Conservation (phyloP, 2,113 vertebrate species). For the Carassius carassius region DNA sequence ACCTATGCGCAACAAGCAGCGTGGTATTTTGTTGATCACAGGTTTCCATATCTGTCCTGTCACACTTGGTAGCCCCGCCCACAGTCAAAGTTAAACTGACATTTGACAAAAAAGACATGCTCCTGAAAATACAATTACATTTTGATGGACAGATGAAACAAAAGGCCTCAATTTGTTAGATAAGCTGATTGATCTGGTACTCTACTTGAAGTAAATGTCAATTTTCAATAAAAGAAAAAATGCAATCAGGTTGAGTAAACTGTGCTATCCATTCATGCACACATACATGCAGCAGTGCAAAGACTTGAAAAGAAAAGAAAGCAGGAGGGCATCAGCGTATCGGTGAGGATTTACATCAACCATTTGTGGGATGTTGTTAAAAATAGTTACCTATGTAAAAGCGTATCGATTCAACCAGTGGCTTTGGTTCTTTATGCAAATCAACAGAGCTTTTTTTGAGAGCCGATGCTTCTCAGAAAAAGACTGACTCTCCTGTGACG, state of each 20-base stretch:
- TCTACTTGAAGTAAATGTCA: background rate
- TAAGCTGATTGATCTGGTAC: background rate
- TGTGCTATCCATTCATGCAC: background rate
- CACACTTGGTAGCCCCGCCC: background rate
- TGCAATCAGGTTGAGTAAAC: background rate
- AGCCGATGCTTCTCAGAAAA: slow-evolving; percentile 12
- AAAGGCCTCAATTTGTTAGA: background rate
- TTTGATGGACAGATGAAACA: background rate
- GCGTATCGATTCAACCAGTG: background rate
- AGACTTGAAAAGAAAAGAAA: background rate
- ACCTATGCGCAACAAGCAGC: background rate
- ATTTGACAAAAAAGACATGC: background rate
- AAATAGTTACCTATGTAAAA: background rate
- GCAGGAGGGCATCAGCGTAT: background rate
- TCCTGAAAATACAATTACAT: background rate
- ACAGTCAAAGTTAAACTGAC: background rate
- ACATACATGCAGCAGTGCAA: background rate
- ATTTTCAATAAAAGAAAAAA: background rate
- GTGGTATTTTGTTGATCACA: background rate
- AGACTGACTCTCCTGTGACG: background rate
- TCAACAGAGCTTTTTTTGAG: background rate
- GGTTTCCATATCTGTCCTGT: background rate
- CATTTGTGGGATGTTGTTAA: too few species aligned
- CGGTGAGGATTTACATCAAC: background rate
- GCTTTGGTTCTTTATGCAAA: slow-evolving; percentile 3